phyloP scores from a whole-genome alignment of 2,888 invertebrate genomes.

The Altica lythri region DNA sequence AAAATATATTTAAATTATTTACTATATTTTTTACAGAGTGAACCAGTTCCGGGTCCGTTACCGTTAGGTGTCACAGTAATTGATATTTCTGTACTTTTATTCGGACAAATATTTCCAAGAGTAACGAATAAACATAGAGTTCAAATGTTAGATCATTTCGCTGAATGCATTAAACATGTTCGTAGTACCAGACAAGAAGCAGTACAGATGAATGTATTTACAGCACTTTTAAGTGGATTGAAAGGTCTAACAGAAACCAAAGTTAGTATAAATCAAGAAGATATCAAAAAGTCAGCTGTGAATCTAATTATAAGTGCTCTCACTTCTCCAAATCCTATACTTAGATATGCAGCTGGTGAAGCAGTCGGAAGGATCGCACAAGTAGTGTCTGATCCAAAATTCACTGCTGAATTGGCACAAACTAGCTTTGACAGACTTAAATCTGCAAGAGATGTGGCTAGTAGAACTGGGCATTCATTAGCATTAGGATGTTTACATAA shows the following conservation, averaged over 20 bases:
- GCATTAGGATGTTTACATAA: constrained; percentile 96
- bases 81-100: constrained; percentile 89
- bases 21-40: constrained; percentile 57
- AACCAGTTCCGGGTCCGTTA: constrained; percentile 74
- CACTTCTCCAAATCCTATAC: constrained; percentile 73
- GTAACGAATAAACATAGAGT: constrained; percentile 95
- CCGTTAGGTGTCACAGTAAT: constrained; percentile 96
- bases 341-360: constrained; percentile 94
- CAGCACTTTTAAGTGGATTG: constrained; percentile 87
- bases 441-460: constrained; percentile 84
- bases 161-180: constrained; percentile 91
- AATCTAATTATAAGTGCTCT: constrained; percentile 79
- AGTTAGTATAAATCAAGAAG: constrained; percentile 83
- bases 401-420: constrained; percentile 88
- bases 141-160: constrained; percentile 97
- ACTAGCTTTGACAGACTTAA: constrained; percentile 87
- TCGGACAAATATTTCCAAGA: constrained; percentile 91
- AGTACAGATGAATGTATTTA: constrained; percentile 94
- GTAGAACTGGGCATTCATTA: constrained; percentile 84
- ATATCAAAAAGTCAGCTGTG: constrained; percentile 83
- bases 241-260: constrained; percentile 86
- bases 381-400: constrained; percentile 83
- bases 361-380: constrained; percentile 93
- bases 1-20: not conserved
- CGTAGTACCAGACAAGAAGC: constrained; percentile 94